phyloP scores from a whole-genome alignment of 1,140 invertebrate genomes.

The Ostrea edulis region DNA sequence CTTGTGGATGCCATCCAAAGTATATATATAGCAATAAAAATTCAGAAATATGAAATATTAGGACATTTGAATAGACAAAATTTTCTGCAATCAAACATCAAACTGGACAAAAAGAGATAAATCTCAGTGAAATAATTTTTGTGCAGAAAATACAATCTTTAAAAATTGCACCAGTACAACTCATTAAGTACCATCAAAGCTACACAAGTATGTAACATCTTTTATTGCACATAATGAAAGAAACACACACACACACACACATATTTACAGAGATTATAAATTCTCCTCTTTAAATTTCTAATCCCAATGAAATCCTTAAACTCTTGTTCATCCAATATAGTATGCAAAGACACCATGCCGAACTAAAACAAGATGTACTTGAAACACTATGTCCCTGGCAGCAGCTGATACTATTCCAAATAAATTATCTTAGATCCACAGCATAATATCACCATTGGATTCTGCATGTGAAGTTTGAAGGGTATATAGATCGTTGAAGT shows the following conservation, averaged over 20 bases:
- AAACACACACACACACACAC: neutral
- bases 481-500: too few relatives aligned
- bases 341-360: neutral
- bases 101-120: too few relatives aligned
- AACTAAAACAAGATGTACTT: neutral
- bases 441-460: too few relatives aligned
- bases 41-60: too few relatives aligned
- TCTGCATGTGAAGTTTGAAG: too few relatives aligned
- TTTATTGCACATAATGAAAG: neutral
- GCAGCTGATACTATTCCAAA: too few relatives aligned
- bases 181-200: neutral
- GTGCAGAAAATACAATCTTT: neutral
- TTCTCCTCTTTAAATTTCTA: neutral
- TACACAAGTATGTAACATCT: neutral
- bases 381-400: neutral
- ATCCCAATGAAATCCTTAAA: neutral
- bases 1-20: too few relatives aligned
- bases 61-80: too few relatives aligned
- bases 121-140: neutral
- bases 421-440: too few relatives aligned
- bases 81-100: too few relatives aligned
- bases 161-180: neutral
- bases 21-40: too few relatives aligned
- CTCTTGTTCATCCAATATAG: neutral
- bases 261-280: neutral